Base-by-base conservation (phyloP, 2,113 vertebrate species). In the Pithys albifrons region DNA sequence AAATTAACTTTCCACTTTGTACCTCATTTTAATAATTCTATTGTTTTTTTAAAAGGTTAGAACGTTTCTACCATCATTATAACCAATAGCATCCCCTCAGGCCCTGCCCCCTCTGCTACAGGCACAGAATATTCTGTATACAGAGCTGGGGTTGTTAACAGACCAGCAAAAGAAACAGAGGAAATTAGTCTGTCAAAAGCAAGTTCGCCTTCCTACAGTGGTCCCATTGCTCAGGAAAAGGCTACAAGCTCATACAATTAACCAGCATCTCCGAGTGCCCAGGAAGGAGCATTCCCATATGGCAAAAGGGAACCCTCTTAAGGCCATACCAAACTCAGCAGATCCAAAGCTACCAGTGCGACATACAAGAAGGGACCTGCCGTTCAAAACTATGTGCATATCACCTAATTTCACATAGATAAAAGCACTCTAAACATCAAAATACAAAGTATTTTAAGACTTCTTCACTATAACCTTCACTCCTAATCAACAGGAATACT, bases 21-120 rank as follows among this genome's bases (percentile, higher is more conserved):
- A 67, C 37, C 89, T 86, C 27, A 62, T 15, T 77, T 92, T 94
- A 82, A 93, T 61, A 87, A 83, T 2, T 18, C 70, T 29, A 73
- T 20, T 89, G 74, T 71, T 82, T 95, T 91, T 91, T 74, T 45
- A 49, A 90, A 93, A 90, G 70, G 48, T 73, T 88, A 49, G 22
- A 45, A 89, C 61, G 57, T 72, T 66, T 92, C 72, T 39, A 39
- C 52, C 46, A 62, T 23, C 22, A 35, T 79, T 76, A 91, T 69
- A 79, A 89, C 89, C 49, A 79, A 9, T 6, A 54, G 45, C 54
- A 93, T 69, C 51, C 67, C 69, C 48, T 70, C 64, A 57, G 66
- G 57, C 66, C 24, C 22, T 58, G 33, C 14, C 23, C 57, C 46
- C 70, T 67, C 35, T 71, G 33, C 35, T 65, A 78, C 1, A 88